These are phyloP conservation scores for Urocyon cinereoargenteus DNA, from an alignment of 2,797 vertebrate species.

Conservation along the genomic window DNA sequence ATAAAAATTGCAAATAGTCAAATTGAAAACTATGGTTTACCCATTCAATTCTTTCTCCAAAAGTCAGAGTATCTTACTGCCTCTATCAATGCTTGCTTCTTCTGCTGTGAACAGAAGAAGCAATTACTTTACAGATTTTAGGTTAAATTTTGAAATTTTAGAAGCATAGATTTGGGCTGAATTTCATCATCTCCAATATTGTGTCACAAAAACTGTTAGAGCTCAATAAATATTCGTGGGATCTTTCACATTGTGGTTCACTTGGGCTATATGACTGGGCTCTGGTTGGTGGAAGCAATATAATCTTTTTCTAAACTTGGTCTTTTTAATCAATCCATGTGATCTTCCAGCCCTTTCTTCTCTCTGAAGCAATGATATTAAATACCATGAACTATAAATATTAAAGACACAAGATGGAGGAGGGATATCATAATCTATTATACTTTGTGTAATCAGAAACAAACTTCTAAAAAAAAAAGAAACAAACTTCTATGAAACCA, in stretches of 20 bases:
- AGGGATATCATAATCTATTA: background rate
- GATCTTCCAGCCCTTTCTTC: background rate
- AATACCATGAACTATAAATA: background rate
- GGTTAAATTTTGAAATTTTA: background rate
- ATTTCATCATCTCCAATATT: background rate
- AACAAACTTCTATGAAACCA: background rate
- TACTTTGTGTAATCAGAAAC: background rate
- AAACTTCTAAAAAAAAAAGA: background rate
- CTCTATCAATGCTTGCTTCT: background rate
- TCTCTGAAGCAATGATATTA: background rate
- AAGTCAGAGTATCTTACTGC: background rate
- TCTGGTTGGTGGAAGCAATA: background rate
- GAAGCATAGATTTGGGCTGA: background rate
- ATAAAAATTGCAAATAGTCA: background rate
- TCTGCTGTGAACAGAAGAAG: background rate
- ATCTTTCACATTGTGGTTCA: background rate
- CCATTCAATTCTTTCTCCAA: background rate
- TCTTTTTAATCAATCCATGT: background rate
- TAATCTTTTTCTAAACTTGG: background rate
- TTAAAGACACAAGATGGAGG: background rate
- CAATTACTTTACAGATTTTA: background rate
- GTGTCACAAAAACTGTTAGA: background rate
- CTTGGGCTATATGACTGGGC: background rate
- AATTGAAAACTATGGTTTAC: background rate
- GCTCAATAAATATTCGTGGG: background rate